These are phyloP conservation scores for Lutjanus argentimaculatus DNA, from an alignment of 2,797 vertebrate genomes.

Conservation along the genomic window DNA sequence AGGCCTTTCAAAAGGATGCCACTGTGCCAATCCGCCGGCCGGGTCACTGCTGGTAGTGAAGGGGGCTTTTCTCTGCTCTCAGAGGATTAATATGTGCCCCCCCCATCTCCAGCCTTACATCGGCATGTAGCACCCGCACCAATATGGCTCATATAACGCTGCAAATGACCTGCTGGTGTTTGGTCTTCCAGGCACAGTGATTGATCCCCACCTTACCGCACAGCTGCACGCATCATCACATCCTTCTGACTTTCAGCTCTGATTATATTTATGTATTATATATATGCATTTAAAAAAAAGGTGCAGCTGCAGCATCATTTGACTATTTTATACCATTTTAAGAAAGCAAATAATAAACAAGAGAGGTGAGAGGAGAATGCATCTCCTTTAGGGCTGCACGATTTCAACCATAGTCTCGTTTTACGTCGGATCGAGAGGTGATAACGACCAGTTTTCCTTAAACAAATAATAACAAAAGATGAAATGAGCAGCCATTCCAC, in stretches of 20 bases:
- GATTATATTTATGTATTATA: background rate
- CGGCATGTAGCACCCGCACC: constrained; percentile 11
- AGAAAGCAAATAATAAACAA: background rate
- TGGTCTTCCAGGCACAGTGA: constrained; percentile 17
- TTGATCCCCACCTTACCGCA: constrained; percentile 22
- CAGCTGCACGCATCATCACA: constrained; percentile 40
- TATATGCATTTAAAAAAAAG: background rate
- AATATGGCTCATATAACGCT: background rate
- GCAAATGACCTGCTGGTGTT: background rate
- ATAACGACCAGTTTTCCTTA: background rate
- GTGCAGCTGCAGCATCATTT: constrained; percentile 8
- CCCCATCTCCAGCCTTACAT: constrained; percentile 24
- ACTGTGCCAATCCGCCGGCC: constrained; percentile 69
- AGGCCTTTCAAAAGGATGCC: constrained; percentile 76
- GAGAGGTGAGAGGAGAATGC: background rate
- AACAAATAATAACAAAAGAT: constrained; percentile 51
- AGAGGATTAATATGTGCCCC: constrained; percentile 58
- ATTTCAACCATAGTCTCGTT: background rate
- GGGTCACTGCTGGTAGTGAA: constrained; percentile 45
- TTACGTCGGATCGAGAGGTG: no score
- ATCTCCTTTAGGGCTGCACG: background rate
- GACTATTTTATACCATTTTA: background rate
- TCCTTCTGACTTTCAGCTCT: background rate
- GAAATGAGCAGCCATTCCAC: constrained; percentile 49
- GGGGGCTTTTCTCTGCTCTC: constrained; percentile 47